Evolutionary conservation across 1,140 invertebrate species (phyloP).

Genomic region (Bombus pascuorum): DNA sequence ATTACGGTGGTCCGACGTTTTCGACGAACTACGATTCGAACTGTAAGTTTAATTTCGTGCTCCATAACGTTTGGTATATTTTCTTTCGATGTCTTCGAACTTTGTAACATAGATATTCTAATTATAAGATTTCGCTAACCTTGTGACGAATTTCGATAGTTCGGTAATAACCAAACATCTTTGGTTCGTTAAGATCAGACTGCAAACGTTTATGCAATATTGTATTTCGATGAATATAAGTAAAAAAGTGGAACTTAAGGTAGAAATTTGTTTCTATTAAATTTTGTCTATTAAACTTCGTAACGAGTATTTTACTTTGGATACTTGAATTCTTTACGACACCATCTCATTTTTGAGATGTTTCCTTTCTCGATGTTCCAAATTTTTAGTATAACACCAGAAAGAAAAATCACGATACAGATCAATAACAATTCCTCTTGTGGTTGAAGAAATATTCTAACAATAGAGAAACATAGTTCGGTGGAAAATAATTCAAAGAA

Average conservation of each 20-base stretch:
- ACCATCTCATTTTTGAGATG: background rate
- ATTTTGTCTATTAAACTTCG: too few relatives aligned
- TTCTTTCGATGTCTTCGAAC: background rate
- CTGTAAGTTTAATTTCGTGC: slow-evolving; percentile 69
- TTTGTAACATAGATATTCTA: background rate
- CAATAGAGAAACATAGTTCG: too few relatives aligned
- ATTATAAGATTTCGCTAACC: background rate
- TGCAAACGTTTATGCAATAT: background rate
- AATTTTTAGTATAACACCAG: too few relatives aligned
- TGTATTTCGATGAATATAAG: background rate
- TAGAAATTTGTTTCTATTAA: background rate
- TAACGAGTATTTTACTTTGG: too few relatives aligned
- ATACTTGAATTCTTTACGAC: too few relatives aligned
- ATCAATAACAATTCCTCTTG: too few relatives aligned
- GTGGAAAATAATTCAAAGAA: too few relatives aligned
- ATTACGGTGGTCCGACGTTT: slow-evolving; percentile 63
- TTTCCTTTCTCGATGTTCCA: background rate
- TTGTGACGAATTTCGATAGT: background rate
- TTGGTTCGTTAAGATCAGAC: background rate
- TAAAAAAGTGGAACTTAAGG: background rate
- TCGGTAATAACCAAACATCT: background rate
- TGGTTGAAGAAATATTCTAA: background rate
- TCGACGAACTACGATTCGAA: slow-evolving; percentile 73
- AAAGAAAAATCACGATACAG: too few relatives aligned
- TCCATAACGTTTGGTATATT: background rate